Percentiles rank a stretch among this genome's conserved stretches.
Conservation (phyloP, 2,113 vertebrate genomes). For the Eulacestoma nigropectus region DNA sequence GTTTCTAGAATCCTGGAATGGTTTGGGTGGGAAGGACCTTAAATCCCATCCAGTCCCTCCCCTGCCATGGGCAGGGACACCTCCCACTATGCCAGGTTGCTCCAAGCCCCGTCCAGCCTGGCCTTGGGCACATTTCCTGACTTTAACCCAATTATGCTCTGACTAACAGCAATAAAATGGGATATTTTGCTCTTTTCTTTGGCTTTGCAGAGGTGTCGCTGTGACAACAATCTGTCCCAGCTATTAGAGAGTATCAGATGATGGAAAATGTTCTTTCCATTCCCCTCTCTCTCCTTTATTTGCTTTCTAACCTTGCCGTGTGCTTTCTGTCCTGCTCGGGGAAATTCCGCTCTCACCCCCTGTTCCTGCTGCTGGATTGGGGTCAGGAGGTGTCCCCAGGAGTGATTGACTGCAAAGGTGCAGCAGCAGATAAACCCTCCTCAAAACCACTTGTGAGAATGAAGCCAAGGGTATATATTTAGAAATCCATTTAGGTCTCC, state of each 20-base stretch:
- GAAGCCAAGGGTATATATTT: conserved; percentile 1
- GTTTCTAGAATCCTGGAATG: neutral
- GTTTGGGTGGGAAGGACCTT: neutral
- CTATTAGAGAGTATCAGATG: neutral
- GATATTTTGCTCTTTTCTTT: neutral
- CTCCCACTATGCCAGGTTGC: neutral
- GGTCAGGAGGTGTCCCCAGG: neutral
- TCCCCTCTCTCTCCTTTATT: neutral
- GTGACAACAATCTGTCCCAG: neutral
- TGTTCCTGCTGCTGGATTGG: neutral
- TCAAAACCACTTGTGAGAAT: neutral
- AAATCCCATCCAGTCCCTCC: neutral
- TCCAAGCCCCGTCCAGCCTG: neutral
- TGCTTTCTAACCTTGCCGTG: neutral
- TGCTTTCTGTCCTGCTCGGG: neutral
- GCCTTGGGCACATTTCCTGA: neutral
- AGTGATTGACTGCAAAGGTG: neutral
- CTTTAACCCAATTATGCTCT: neutral
- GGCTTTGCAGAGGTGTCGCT: neutral
- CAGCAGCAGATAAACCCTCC: conserved; percentile 1
- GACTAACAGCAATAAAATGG: neutral
- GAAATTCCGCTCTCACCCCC: neutral
- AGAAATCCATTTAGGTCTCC: conserved; percentile 43
- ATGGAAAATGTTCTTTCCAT: neutral
- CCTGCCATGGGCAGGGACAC: neutral